Evolutionary conservation across 2,113 vertebrate species (phyloP).

Genomic region (Mesoclemmys tuberculata): DNA sequence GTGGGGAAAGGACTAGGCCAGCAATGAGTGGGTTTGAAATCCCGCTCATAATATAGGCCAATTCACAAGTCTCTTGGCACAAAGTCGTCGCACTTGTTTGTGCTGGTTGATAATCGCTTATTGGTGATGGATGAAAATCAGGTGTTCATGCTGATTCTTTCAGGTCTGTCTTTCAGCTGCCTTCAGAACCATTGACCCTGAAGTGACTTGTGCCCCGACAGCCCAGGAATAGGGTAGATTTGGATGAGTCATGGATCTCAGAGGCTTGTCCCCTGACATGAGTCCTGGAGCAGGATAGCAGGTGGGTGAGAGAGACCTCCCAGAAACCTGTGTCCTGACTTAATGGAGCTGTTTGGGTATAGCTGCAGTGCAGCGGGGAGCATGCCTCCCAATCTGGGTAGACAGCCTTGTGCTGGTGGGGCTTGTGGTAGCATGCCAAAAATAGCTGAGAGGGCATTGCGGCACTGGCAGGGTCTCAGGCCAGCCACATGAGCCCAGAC

Average conservation of each 20-base stretch:
- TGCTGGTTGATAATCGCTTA: conserved; percentile 37
- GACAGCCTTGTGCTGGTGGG: background rate
- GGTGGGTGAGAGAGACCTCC: background rate
- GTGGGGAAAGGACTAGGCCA: background rate
- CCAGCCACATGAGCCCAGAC: background rate
- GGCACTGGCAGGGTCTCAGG: background rate
- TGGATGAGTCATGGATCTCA: conserved; percentile 5
- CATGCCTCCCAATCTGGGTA: background rate
- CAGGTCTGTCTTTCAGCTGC: conserved; percentile 46
- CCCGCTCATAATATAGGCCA: background rate
- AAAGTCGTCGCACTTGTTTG: conserved; percentile 38
- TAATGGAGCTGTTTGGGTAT: background rate
- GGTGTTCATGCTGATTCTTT: conserved; percentile 37
- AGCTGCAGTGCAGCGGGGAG: background rate
- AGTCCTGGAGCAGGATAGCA: background rate
- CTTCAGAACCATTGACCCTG: conserved; percentile 30
- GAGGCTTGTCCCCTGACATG: background rate
- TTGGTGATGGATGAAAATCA: conserved; percentile 55
- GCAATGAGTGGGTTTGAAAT: background rate
- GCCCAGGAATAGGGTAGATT: conserved; percentile 23
- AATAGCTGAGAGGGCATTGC: background rate
- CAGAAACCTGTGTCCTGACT: background rate
- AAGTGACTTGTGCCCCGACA: conserved; percentile 22
- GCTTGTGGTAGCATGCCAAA: background rate
- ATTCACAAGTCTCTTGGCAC: conserved; percentile 42